Percentiles rank a stretch among this genome's conserved stretches.
phyloP scores from a whole-genome alignment of 2,888 invertebrate genomes.

The Eilema depressum region DNA sequence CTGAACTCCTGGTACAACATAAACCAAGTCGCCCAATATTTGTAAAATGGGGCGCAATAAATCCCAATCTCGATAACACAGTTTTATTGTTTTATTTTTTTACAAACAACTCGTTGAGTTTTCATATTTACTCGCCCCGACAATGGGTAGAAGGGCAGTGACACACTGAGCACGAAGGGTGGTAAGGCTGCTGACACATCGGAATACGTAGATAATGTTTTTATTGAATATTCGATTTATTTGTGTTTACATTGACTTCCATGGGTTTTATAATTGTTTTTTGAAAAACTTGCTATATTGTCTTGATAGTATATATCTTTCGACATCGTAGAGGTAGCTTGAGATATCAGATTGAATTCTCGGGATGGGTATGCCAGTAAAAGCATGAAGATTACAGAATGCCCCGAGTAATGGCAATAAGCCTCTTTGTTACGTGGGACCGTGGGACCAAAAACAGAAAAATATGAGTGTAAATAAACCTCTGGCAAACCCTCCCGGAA shows the following conservation, averaged over 20 bases:
- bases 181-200: constrained; percentile 14
- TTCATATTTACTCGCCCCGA: constrained; percentile 49
- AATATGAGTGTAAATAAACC: too few species aligned
- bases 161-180: constrained; percentile 11
- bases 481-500: too few species aligned
- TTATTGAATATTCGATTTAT: constrained; percentile 17
- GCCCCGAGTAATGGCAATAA: too few species aligned
- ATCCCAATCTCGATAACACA: constrained; percentile 48
- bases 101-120: constrained; percentile 56
- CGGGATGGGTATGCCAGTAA: too few species aligned
- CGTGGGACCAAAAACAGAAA: too few species aligned
- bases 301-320: too few species aligned
- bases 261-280: not conserved
- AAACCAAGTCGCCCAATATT: constrained; percentile 47
- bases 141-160: constrained; percentile 28
- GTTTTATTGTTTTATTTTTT: constrained; percentile 56
- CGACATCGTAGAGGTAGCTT: too few species aligned
- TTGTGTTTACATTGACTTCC: constrained; percentile 16
- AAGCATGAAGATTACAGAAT: too few species aligned
- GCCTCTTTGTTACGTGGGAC: too few species aligned
- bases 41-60: constrained; percentile 49
- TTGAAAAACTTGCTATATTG: too few species aligned
- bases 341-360: too few species aligned
- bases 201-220: constrained; percentile 15
- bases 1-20: constrained; percentile 28